phyloP scores from a whole-genome alignment of 2,888 invertebrate species.

The Zelleria hepariella region DNA sequence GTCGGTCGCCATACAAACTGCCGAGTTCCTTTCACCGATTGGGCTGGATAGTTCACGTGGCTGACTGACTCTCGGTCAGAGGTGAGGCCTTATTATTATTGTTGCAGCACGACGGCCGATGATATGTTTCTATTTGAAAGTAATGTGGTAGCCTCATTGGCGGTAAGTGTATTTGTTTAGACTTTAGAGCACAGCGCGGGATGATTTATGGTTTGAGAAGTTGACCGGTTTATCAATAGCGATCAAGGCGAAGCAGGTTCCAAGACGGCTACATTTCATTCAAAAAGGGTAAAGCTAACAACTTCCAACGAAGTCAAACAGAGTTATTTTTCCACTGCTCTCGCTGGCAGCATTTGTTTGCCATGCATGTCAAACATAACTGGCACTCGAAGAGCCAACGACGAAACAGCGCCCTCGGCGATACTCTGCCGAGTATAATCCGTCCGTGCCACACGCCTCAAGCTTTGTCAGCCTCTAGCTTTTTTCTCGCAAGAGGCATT shows the following conservation, averaged over 20 bases:
- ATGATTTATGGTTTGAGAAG: not conserved
- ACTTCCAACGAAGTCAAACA: too few species aligned
- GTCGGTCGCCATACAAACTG: conserved; percentile 5
- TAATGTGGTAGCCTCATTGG: conserved; percentile 11
- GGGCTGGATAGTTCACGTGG: conserved; percentile 41
- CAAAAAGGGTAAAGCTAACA: too few species aligned
- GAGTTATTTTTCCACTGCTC: too few species aligned
- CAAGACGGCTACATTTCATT: not conserved
- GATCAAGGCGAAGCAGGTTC: not conserved
- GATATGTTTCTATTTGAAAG: conserved; percentile 10
- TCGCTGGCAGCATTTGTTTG: too few species aligned
- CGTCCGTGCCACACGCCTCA: too few species aligned
- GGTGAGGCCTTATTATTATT: conserved; percentile 29
- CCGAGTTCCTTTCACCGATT: conserved; percentile 46
- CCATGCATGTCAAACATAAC: too few species aligned
- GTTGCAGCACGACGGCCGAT: conserved; percentile 7
- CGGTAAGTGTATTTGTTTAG: not conserved
- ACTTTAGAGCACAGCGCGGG: not conserved
- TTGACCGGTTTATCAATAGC: not conserved
- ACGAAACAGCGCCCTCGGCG: too few species aligned
- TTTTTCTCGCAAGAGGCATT: too few species aligned
- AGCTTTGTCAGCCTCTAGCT: too few species aligned
- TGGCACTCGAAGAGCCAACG: too few species aligned
- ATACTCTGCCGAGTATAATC: too few species aligned
- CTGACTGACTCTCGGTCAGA: conserved; percentile 46